Percentiles rank a stretch among this genome's conserved stretches.
Conservation (phyloP, 2,113 vertebrate genomes). For the Macrotis lagotis region DNA sequence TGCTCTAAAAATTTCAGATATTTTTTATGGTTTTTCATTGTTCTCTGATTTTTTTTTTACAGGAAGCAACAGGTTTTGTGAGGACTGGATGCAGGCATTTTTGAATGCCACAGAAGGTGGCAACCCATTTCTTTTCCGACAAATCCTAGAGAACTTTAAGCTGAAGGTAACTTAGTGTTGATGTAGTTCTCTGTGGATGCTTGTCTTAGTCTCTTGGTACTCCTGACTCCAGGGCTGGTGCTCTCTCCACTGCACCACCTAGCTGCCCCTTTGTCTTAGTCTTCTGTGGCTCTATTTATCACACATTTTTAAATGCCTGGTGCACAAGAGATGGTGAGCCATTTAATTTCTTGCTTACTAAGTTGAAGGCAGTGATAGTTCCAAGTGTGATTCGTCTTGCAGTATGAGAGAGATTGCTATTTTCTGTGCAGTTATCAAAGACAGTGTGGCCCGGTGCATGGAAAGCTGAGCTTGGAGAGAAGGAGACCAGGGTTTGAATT, state of each 20-base stretch:
- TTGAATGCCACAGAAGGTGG: slow-evolving; percentile 90
- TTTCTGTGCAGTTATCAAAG: background rate
- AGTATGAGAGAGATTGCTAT: background rate
- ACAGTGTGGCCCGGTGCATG: background rate
- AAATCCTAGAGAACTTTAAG: slow-evolving; percentile 99
- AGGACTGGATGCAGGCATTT: slow-evolving; percentile 96
- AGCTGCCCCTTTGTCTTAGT: slow-evolving; percentile 20
- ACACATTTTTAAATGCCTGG: background rate
- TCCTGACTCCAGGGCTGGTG: too few species aligned
- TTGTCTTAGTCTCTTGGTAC: slow-evolving; percentile 27
- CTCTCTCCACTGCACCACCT: too few species aligned
- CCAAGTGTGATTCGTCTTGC: background rate
- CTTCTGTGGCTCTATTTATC: background rate
- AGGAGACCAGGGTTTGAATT: background rate
- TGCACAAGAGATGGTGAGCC: background rate
- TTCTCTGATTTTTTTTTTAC: slow-evolving; percentile 52
- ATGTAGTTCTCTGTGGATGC: background rate
- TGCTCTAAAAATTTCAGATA: slow-evolving; percentile 42
- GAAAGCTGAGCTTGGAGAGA: background rate
- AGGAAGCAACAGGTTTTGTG: slow-evolving; percentile 97
- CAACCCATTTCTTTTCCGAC: slow-evolving; percentile 95
- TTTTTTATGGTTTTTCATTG: slow-evolving; percentile 10
- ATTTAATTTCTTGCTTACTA: background rate
- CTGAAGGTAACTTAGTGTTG: slow-evolving; percentile 90
- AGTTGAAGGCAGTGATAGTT: background rate